Base-by-base conservation (phyloP, 1,140 invertebrate species). In the Helicoverpa armigera region DNA sequence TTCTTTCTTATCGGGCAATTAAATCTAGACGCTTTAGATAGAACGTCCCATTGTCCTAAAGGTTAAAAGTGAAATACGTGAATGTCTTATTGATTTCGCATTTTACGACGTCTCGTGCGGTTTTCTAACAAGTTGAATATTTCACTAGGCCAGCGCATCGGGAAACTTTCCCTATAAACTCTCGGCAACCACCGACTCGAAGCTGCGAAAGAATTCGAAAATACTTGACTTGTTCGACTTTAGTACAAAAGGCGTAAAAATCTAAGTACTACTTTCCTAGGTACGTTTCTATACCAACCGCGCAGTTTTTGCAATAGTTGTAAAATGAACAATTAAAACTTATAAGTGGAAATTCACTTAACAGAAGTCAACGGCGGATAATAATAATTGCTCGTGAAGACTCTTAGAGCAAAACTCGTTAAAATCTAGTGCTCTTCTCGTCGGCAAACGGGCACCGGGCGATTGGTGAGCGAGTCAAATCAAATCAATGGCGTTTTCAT, bases 351-450 rank as follows among this genome's bases (percentile, higher is more conserved):
- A 85, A 84, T 86, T 85, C 81, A 83, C 67, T 87, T 83, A 81
- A 79, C 70, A 74, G 60, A 86, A 84, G 67, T 84, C 74, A 69
- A 56, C 70, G 72, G 29, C 76, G 74, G 77, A 85, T 87, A 87
- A 85, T 89, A 77, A 77, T 77, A 65, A 77, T 77, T 77, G 75
- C 50, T 77, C 29, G 43, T 80, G 74, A 79, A 83, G 80, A 79
- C 78, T 79, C 88, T 91, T 83, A 81, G 84, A 89, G 80, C 79
- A 86, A 86, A 87, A 87, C 89, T 90, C 86, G 87, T 90, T 90
- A 89, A 89, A 89, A 85, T 89, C 85, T 88, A 89, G 86, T 85
- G 86, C 87, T 83, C 86, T 88, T 53, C 51, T n/a, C 73, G 67
- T 50, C 58, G 79, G 53, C 74, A 70, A 63, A 75, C 58, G 58